Evolutionary conservation across 64 coral and sea anemone genomes (phyloP).

Genomic region (Actinia tenebrosa): DNA sequence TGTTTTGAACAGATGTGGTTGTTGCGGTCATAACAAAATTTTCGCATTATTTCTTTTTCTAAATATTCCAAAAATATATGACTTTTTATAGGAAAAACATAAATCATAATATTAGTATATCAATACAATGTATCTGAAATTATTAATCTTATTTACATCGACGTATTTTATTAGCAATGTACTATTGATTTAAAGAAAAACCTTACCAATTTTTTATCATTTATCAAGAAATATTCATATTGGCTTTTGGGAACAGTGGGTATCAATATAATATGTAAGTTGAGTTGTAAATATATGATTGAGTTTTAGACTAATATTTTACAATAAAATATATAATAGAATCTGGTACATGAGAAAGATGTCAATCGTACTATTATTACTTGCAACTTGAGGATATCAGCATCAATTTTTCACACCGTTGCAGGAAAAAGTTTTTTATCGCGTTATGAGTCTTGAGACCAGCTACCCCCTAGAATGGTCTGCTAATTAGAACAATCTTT

Average conservation of each 20-base stretch:
- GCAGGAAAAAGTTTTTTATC: background rate
- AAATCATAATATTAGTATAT: background rate
- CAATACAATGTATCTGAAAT: background rate
- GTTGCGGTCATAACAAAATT: background rate
- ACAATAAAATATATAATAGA: background rate
- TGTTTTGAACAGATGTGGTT: background rate
- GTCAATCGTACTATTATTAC: background rate
- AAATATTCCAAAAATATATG: background rate
- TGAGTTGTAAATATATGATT: background rate
- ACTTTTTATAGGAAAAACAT: background rate
- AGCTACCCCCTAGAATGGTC: background rate
- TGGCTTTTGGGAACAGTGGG: background rate
- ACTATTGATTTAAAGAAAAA: background rate
- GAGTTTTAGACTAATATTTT: background rate
- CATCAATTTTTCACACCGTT: background rate
- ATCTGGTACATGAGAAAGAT: background rate
- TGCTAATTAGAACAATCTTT: background rate
- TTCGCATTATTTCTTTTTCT: background rate
- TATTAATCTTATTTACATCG: background rate
- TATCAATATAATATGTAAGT: background rate
- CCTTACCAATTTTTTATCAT: background rate
- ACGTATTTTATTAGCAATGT: background rate
- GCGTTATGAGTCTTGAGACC: background rate
- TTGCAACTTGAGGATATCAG: background rate
- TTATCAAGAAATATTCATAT: background rate